These are phyloP conservation scores for Sebastes iracundus DNA, from an alignment of 2,797 vertebrate genomes.

Conservation along the genomic window DNA sequence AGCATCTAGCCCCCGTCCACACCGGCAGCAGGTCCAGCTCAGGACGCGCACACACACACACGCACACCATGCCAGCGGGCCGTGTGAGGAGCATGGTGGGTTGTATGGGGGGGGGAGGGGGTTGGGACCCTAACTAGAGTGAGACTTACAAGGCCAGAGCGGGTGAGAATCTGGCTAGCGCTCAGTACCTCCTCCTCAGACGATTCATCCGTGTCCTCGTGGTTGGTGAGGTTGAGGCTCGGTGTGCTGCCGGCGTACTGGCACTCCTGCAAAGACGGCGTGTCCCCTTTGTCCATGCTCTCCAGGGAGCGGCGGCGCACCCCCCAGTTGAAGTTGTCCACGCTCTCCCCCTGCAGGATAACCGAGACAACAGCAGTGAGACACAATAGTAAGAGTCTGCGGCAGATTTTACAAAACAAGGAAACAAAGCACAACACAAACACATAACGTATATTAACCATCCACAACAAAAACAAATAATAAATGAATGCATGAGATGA, in stretches of 20 bases:
- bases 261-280: slow-evolving; percentile 94
- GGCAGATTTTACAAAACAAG: background rate
- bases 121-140: slow-evolving; percentile 45
- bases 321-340: slow-evolving; percentile 99
- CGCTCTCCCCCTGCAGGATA: slow-evolving; percentile 93
- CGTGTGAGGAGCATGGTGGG: slow-evolving; percentile 67
- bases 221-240: slow-evolving; percentile 97
- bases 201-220: slow-evolving; percentile 98
- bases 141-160: slow-evolving; percentile 90
- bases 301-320: slow-evolving; percentile 97
- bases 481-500: background rate
- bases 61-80: slow-evolving; percentile 80
- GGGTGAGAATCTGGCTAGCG: slow-evolving; percentile 95
- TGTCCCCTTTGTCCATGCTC: slow-evolving; percentile 99
- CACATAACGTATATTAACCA: background rate
- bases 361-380: slow-evolving; percentile 36
- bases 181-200: slow-evolving; percentile 98
- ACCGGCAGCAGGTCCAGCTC: slow-evolving; percentile 68
- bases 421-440: background rate
- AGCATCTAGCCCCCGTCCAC: slow-evolving; percentile 73
- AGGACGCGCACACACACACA: slow-evolving; percentile 56
- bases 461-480: background rate
- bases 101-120: background rate
- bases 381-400: background rate
- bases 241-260: slow-evolving; percentile 95